Conservation (phyloP, 2,797 vertebrate genomes). For the Xiphorhynchus erythropygius region DNA sequence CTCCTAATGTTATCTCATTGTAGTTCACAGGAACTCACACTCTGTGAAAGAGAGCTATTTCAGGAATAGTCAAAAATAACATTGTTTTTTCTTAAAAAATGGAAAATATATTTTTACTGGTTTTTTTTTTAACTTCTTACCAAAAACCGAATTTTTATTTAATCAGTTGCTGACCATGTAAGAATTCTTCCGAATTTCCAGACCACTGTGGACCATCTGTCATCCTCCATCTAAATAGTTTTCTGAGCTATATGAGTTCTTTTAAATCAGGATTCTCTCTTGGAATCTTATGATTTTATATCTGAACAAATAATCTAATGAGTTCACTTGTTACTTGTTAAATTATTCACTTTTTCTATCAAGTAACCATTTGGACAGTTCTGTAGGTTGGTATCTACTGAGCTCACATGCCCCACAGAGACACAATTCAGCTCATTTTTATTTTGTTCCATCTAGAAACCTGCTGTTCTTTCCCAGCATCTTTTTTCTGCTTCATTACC, state of each 20-base stretch:
- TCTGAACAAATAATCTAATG: neutral
- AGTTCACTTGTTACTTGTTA: neutral
- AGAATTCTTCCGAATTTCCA: neutral
- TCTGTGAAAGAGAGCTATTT: neutral
- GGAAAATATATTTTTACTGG: neutral
- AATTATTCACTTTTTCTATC: neutral
- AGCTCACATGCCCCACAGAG: neutral
- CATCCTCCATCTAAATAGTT: neutral
- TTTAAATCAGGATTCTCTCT: neutral
- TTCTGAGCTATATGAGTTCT: neutral
- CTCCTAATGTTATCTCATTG: neutral
- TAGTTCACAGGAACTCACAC: neutral
- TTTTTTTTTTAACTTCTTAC: neutral
- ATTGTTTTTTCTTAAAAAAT: neutral
- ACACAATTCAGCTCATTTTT: neutral
- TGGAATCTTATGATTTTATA: neutral
- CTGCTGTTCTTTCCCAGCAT: slow-evolving; percentile 38
- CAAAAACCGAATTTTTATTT: neutral
- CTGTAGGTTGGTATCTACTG: neutral
- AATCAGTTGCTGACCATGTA: neutral
- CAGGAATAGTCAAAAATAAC: neutral
- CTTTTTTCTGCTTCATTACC: slow-evolving; percentile 41
- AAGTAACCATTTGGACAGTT: neutral
- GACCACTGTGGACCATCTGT: neutral
- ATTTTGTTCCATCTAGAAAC: neutral